phyloP scores from a whole-genome alignment of 2,113 vertebrate species.

The Calyptommatus sinebrachiatus region DNA sequence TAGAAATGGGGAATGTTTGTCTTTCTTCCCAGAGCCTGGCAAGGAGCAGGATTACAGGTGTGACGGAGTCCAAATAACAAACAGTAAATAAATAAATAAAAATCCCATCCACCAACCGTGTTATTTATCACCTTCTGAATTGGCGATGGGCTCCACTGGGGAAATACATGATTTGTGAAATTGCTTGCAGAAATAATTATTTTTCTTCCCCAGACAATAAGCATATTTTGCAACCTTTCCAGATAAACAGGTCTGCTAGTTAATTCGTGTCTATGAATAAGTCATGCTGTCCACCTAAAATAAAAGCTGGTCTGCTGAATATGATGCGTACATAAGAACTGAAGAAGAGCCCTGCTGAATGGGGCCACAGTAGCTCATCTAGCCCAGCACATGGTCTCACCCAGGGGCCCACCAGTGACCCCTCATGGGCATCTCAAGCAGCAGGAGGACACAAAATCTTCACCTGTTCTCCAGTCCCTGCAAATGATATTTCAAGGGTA shows the following conservation, averaged over 20 bases:
- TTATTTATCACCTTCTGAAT: slow-evolving; percentile 69
- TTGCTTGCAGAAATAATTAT: slow-evolving; percentile 60
- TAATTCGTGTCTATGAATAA: slow-evolving; percentile 32
- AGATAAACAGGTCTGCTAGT: slow-evolving; percentile 19
- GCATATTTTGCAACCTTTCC: slow-evolving; percentile 8
- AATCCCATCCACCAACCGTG: slow-evolving; percentile 48
- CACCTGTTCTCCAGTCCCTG: too few species aligned
- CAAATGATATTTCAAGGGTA: too few species aligned
- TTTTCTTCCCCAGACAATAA: slow-evolving; percentile 52
- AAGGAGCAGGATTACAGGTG: slow-evolving; percentile 69
- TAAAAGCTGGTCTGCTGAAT: neutral
- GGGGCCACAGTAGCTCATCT: too few species aligned
- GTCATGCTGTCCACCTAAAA: slow-evolving; percentile 23
- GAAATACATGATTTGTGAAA: slow-evolving; percentile 62
- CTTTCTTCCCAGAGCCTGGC: slow-evolving; percentile 68
- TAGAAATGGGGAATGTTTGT: slow-evolving; percentile 57
- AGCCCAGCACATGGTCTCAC: too few species aligned
- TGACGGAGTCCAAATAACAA: slow-evolving; percentile 65
- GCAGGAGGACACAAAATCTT: too few species aligned
- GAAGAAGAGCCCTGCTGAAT: too few species aligned
- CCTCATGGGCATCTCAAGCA: too few species aligned
- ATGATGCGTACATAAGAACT: neutral
- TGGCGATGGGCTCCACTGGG: slow-evolving; percentile 54
- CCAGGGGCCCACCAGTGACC: too few species aligned
- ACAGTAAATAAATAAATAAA: slow-evolving; percentile 43